A percentile compares a stretch with the other conserved stretches of the same genome.
Evolutionary conservation across 1,140 invertebrate species (phyloP).

Genomic region (Philopotamus ludificatus): DNA sequence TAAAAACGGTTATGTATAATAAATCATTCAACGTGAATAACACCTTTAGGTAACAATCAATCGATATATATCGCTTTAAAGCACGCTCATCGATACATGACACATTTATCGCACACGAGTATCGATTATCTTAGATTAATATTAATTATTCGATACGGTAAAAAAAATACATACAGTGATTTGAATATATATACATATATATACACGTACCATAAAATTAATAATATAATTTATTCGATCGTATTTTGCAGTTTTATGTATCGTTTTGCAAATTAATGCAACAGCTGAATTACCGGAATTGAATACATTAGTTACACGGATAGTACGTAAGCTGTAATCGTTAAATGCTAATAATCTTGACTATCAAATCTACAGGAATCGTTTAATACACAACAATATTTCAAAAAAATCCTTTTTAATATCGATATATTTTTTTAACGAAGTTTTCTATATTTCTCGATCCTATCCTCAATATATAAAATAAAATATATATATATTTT

Average conservation of each 20-base stretch:
- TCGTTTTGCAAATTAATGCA: slow-evolving; percentile 14
- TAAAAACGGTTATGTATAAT: too few species aligned
- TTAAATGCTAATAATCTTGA: slow-evolving; percentile 2
- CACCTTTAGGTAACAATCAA: too few species aligned
- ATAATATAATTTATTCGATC: background rate
- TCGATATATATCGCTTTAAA: slow-evolving; percentile 17
- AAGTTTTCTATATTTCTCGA: background rate
- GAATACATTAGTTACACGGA: slow-evolving; percentile 26
- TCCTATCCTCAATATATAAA: too few species aligned
- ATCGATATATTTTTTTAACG: background rate
- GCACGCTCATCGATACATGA: slow-evolving; percentile 22
- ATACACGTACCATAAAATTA: background rate
- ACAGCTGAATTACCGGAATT: slow-evolving; percentile 27
- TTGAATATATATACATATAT: slow-evolving; percentile 2
- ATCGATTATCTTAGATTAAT: too few species aligned
- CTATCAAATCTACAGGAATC: background rate
- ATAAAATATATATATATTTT: too few species aligned
- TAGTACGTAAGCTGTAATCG: slow-evolving; percentile 18
- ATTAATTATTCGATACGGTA: background rate
- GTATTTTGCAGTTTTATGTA: slow-evolving; percentile 3
- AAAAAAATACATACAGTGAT: background rate
- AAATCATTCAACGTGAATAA: too few species aligned
- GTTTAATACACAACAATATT: background rate
- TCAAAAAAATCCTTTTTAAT: background rate
- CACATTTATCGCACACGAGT: too few species aligned